These are phyloP conservation scores for Herminia tarsipennalis DNA, from an alignment of 2,888 invertebrate species.

Conservation along the genomic window DNA sequence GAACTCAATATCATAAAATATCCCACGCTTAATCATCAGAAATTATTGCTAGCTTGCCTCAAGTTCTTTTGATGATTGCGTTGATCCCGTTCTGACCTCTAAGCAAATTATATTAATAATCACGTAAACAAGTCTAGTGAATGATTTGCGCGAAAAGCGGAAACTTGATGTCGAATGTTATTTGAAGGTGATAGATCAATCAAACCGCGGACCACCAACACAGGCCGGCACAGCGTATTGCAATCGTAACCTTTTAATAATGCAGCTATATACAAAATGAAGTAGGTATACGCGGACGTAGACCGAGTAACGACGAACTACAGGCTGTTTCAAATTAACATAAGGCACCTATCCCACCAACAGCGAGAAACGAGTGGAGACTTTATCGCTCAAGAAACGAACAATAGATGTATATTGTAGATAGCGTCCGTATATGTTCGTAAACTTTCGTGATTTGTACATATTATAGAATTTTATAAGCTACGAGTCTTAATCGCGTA, in stretches of 20 bases:
- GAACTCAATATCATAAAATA: no score
- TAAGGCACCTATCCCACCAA: no score
- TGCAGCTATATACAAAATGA: slow-evolving; percentile 42
- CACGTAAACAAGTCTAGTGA: slow-evolving; percentile 25
- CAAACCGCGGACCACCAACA: slow-evolving; percentile 46
- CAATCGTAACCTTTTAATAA: slow-evolving; percentile 33
- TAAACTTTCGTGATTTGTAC: no score
- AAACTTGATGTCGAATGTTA: slow-evolving; percentile 48
- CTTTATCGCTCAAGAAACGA: no score
- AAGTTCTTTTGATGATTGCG: slow-evolving; percentile 16
- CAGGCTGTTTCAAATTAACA: slow-evolving; percentile 29
- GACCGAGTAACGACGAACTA: slow-evolving; percentile 26
- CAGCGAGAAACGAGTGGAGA: no score
- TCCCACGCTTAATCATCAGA: slow-evolving; percentile 8
- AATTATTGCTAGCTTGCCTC: no score
- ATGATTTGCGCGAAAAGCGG: slow-evolving; percentile 31
- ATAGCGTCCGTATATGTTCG: no score
- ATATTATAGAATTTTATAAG: no score
- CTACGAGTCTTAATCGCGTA: no score
- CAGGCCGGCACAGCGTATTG: slow-evolving; percentile 26
- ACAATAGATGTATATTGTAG: no score
- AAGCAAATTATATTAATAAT: slow-evolving; percentile 33
- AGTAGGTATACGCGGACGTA: slow-evolving; percentile 23
- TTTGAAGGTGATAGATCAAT: slow-evolving; percentile 67
- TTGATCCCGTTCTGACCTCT: slow-evolving; percentile 48